Evolutionary conservation across 2,888 invertebrate genomes (phyloP), one percentile per base, ranked within the genome.

Genomic region (Lysandra coridon): DNA sequence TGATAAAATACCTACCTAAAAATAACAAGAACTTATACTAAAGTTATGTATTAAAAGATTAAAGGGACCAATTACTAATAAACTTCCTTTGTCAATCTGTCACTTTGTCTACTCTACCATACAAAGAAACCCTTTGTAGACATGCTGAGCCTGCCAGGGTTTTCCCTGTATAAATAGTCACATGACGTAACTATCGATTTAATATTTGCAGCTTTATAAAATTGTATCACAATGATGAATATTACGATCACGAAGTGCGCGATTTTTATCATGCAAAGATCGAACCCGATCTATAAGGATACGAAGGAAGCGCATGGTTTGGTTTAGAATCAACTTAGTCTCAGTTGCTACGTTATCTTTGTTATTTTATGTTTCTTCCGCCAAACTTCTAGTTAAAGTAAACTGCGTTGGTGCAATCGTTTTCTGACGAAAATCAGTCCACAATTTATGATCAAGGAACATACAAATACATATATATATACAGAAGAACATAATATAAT

Each of bases 271-370:
- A 49, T 76, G 30, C 49, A 75, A 75, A 44, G 75, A 76, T 76
- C 53, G 76, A 53, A 75, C 44, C 75, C 49, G 23, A 76, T 76
- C 49, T 30, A 76, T 76, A 76, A 17, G 76, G 76, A 53, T 30
- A 76, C 76, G 37, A 53, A 76, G 76, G 76, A 76, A 57, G 76
- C 76, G 17, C 76, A 76, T 57, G 76, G 33, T 33, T 76, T 76
- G 76, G 1, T 76, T 76, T 57, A 6, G 53, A 76, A 76, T 76
- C 10, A 69, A 73, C 73, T 40, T 5, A 37, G 69, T 69, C 12
- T 4, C 1, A 30, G 30, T 64, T 64, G 30, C 23, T 62, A 62
- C 7, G 62, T 14, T 57, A 40, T 40, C 64, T 64, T 64, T 64
- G 64, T 64, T 64, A 1, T 69, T 12, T 33, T 69, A 14, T 33